Percentiles rank a stretch among this genome's conserved stretches.
Evolutionary conservation across 2,888 invertebrate species (phyloP).

Genomic region (Dryomyza anilis): DNA sequence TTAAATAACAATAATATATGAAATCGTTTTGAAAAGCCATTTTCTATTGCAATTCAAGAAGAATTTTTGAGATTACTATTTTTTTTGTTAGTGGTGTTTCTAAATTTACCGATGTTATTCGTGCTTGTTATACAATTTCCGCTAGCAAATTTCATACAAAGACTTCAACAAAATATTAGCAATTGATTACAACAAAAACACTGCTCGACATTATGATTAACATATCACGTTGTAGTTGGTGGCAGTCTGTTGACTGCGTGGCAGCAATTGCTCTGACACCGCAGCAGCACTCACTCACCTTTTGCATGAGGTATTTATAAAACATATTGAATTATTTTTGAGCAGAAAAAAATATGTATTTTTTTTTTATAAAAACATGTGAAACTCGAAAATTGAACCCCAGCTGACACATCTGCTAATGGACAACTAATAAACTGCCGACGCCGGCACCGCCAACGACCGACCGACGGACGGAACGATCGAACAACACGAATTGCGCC

Average conservation of each 20-base stretch:
- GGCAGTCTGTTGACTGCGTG: background rate
- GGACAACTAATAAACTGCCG: constrained; percentile 19
- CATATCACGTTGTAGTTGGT: constrained; percentile 54
- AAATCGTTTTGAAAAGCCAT: too few species aligned
- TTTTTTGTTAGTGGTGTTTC: too few species aligned
- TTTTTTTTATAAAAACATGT: background rate
- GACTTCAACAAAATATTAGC: background rate
- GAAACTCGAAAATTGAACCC: background rate
- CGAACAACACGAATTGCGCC: constrained; percentile 7
- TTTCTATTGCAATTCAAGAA: too few species aligned
- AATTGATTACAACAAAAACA: constrained; percentile 24
- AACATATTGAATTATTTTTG: background rate
- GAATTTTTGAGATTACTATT: too few species aligned
- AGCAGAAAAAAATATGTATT: too few species aligned
- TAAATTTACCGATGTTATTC: too few species aligned
- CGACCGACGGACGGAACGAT: background rate
- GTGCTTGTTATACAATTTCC: too few species aligned
- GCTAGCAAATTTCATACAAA: background rate
- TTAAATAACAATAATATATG: too few species aligned
- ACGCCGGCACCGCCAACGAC: background rate
- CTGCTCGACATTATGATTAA: constrained; percentile 55
- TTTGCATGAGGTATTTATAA: background rate
- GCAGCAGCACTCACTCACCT: too few species aligned
- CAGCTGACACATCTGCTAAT: constrained; percentile 18
- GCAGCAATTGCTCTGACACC: background rate